Evolutionary conservation across 2,113 vertebrate species (phyloP), one percentile per base, ranked within the genome.

Genomic region (Bungarus multicinctus): DNA sequence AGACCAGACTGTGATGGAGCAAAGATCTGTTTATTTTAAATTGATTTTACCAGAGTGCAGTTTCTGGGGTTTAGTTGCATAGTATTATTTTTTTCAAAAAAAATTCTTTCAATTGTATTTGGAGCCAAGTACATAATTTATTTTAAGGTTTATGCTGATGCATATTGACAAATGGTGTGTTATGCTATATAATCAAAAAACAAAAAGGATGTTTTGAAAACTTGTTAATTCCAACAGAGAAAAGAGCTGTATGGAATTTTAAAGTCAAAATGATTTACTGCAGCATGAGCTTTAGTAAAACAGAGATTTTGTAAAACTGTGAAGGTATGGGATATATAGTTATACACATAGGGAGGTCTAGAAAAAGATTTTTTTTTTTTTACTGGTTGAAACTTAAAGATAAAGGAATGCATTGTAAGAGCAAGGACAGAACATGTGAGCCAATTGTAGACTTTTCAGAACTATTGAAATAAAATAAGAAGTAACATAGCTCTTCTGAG

Each of bases 1-100:
- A 92, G 47, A 45, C 50, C 7, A 92, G 58, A 39, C 91, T n/a
- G 50, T 69, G 86, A 54, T 45, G 87, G 60, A 88, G 69, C 30
- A 54, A 88, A 92, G 91, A 88, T 92, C 54, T 88, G 87, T 92
- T 92, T 88, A 74, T 92, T 92, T 92, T 92, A 54, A 92, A 92
- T 88, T 74, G 91, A 92, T 88, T 89, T 88, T 92, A 89, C 58
- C 39, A 92, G n/a, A 74, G 86, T 88, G 58, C 47, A 12, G 69
- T 92, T 74, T 89, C 87, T 60, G 89, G 87, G 34, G 74, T 88
- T 92, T 92, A 88, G 47, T 30, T 92, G 50, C 54, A 92, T 30
- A 23, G 55, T 20, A 22, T 57, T n/a, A 3, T 55, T 39, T 55
- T 92, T 54, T 54, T 30, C 4, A 18, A 47, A n/a, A 50, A 11